Base-by-base conservation (phyloP, 2,797 vertebrate species). In the Fundulus diaphanus region DNA sequence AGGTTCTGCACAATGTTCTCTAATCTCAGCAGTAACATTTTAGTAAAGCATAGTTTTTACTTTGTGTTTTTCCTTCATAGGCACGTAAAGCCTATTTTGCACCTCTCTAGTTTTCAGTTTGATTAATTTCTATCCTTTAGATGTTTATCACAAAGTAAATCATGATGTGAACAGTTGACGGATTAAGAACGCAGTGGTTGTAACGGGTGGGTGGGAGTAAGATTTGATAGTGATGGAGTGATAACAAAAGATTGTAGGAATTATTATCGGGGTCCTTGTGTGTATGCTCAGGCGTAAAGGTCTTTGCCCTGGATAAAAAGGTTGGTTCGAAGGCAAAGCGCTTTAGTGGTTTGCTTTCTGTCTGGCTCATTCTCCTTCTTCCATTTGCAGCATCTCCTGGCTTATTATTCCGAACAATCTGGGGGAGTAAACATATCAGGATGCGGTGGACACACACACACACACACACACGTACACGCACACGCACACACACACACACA, bases 331-430 rank as follows among this genome's bases (percentile, higher is more conserved):
- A 87, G 89, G 68, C 13, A 42, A 83, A 84, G 77, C 52, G 33
- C 89, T 89, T 87, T 84, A 81, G 87, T 82, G 79, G 72, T 80
- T 90, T 86, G 88, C 88, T 89, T 87, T 88, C 71, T 78, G 78
- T 84, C 81, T 74, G 76, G 77, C 78, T 87, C 77, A 13, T 80
- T 88, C 68, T 83, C 82, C 78, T 74, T 85, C 85, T 82, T 80
- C 78, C 86, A 78, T 80, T 87, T 52, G 20, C 86, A 85, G 76
- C 84, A 76, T 85, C 89, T 87, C 90, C 82, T 89, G 80, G 89
- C 76, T 90, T 90, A 90, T 91, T 92, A 86, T 90, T 88, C 87
- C 81, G 89, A 84, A 89, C 89, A 90, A 89, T 90, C 85, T 82
- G 86, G 83, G 80, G 87, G 84, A 87, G 86, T 89, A 92, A 91